Conservation (phyloP, 2,113 vertebrate genomes). For the Anarhynchus alexandrinus region DNA sequence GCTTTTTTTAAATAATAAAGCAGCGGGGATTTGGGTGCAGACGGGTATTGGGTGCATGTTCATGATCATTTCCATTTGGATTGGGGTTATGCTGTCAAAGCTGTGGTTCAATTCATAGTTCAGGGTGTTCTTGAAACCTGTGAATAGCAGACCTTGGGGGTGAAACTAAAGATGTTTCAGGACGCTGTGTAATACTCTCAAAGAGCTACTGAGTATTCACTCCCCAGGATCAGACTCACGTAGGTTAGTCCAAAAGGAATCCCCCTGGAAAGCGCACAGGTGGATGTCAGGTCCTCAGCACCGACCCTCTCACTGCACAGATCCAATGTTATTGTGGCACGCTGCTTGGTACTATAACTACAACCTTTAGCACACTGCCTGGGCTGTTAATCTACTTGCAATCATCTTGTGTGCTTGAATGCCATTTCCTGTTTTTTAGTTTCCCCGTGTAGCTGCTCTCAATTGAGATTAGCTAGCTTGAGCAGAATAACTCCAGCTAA, state of each 20-base stretch:
- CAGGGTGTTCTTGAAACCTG: not conserved
- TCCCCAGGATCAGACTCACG: not conserved
- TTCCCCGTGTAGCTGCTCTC: not conserved
- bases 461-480: not conserved
- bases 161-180: not conserved
- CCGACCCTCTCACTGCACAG: not conserved
- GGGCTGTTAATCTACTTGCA: not conserved
- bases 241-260: not conserved
- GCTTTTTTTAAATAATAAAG: not conserved
- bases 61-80: fast-evolving
- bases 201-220: not conserved
- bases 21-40: not conserved
- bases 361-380: not conserved
- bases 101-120: not conserved
- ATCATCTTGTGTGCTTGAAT: not conserved
- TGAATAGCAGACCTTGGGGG: not conserved
- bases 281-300: not conserved
- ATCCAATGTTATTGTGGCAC: not conserved
- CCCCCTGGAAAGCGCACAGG: not conserved
- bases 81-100: not conserved
- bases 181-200: not conserved
- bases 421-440: not conserved
- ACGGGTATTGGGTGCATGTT: not conserved
- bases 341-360: not conserved
- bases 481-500: not conserved